phyloP scores from a whole-genome alignment of 1,140 invertebrate species.

The Spodoptera frugiperda region DNA sequence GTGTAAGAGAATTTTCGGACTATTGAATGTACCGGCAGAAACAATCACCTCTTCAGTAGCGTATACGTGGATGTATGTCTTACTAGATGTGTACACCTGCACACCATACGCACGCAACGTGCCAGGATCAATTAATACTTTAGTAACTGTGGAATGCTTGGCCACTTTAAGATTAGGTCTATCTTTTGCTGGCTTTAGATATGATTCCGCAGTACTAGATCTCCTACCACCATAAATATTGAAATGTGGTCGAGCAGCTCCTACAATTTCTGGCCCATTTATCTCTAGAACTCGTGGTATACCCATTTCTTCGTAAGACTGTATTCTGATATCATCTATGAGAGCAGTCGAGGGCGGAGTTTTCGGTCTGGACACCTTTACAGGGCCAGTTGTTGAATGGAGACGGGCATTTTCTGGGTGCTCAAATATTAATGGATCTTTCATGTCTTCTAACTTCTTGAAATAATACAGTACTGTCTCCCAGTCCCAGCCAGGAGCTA shows the following conservation, averaged over 20 bases:
- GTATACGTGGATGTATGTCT: conserved; percentile 81
- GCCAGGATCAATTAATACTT: conserved; percentile 89
- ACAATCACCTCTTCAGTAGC: conserved; percentile 88
- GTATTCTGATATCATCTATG: conserved; percentile 63
- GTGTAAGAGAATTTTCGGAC: conserved; percentile 89
- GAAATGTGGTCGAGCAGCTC: conserved; percentile 80
- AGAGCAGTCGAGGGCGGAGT: conserved; percentile 58
- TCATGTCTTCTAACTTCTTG: conserved; percentile 77
- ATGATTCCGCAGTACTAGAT: conserved; percentile 88
- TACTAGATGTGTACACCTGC: conserved; percentile 78
- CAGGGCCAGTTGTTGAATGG: conserved; percentile 72
- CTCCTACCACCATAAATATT: conserved; percentile 88
- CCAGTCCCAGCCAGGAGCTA: conserved; percentile 91
- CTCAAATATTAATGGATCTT: conserved; percentile 62
- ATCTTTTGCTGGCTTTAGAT: conserved; percentile 85
- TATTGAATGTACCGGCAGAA: conserved; percentile 88
- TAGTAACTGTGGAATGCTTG: conserved; percentile 70
- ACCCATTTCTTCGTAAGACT: conserved; percentile 72
- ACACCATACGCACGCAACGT: conserved; percentile 88
- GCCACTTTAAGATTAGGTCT: conserved; percentile 86
- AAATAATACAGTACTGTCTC: conserved; percentile 87
- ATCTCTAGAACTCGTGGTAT: conserved; percentile 67
- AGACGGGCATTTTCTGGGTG: conserved; percentile 63
- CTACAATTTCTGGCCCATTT: conserved; percentile 70
- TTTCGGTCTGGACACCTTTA: conserved; percentile 67